Conservation (phyloP, 2,888 invertebrate genomes). For the Megalurothrips usitatus region DNA sequence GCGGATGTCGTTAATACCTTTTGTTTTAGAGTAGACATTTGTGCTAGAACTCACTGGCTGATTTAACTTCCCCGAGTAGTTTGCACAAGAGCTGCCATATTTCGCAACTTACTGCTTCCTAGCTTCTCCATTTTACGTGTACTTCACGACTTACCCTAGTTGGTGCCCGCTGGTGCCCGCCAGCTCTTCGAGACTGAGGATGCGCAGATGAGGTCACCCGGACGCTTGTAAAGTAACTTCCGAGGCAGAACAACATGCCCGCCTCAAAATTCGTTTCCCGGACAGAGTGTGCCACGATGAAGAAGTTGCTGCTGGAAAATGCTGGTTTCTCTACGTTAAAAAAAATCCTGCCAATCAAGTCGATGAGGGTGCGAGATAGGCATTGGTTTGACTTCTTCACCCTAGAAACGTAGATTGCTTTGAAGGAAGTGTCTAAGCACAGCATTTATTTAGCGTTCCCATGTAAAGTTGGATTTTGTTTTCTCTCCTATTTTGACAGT, state of each 20-base stretch:
- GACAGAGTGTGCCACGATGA: too few relatives aligned
- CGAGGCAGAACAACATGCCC: background rate
- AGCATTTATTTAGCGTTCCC: too few relatives aligned
- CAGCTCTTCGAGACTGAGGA: slow-evolving; percentile 19
- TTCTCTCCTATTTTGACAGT: too few relatives aligned
- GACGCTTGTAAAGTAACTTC: background rate
- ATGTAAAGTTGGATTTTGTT: too few relatives aligned
- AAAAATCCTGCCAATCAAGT: too few relatives aligned
- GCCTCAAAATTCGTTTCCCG: too few relatives aligned
- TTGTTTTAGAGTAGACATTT: slow-evolving; percentile 23
- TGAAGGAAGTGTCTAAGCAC: too few relatives aligned
- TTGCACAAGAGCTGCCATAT: slow-evolving; percentile 24
- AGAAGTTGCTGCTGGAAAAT: too few relatives aligned
- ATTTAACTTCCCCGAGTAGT: slow-evolving; percentile 19
- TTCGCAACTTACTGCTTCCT: slow-evolving; percentile 24
- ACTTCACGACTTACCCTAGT: slow-evolving; percentile 20
- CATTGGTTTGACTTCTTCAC: too few relatives aligned
- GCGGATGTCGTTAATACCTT: slow-evolving; percentile 12
- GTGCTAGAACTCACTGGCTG: slow-evolving; percentile 25
- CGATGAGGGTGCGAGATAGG: too few relatives aligned
- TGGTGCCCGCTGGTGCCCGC: background rate
- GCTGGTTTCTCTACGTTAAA: too few relatives aligned
- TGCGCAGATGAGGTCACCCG: background rate
- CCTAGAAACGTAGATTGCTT: too few relatives aligned
- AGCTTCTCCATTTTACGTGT: slow-evolving; percentile 16